These are phyloP conservation scores for Champsocephalus esox DNA, from an alignment of 2,797 vertebrate genomes.

Conservation along the genomic window DNA sequence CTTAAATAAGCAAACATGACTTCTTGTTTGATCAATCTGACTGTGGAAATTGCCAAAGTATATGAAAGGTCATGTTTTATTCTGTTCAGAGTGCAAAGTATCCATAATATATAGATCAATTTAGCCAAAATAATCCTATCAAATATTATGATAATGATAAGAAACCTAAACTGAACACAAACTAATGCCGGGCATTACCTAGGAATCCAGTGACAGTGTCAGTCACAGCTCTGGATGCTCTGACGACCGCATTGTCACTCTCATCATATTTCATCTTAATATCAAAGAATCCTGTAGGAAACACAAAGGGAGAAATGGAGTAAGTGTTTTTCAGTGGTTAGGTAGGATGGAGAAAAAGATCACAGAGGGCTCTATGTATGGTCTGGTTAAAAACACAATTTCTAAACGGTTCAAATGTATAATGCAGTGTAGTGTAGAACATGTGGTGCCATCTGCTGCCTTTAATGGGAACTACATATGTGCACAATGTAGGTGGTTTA, in stretches of 20 bases:
- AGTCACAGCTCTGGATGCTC: conserved; percentile 90
- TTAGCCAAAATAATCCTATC: neutral
- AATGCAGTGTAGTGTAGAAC: neutral
- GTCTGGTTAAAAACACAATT: neutral
- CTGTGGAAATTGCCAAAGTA: neutral
- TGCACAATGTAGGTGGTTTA: neutral
- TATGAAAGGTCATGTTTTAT: neutral
- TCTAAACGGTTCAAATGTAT: neutral
- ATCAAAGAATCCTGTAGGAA: conserved; percentile 91
- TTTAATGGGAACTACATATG: conserved; percentile 16
- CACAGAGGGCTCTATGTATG: too few relatives aligned
- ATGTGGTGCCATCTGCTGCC: conserved; percentile 70
- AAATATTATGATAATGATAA: neutral
- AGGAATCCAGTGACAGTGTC: conserved; percentile 91
- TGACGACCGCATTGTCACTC: conserved; percentile 91
- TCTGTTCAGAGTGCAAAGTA: neutral
- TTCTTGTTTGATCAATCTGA: neutral
- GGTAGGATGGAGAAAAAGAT: too few relatives aligned
- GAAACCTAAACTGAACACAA: neutral
- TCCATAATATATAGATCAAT: neutral
- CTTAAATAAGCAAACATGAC: neutral
- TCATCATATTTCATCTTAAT: conserved; percentile 99
- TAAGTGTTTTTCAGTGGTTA: neutral
- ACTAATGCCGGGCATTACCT: conserved; percentile 77
- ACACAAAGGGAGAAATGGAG: neutral